phyloP scores from a whole-genome alignment of 2,797 vertebrate genomes.

The Rhynchotus rufescens region DNA sequence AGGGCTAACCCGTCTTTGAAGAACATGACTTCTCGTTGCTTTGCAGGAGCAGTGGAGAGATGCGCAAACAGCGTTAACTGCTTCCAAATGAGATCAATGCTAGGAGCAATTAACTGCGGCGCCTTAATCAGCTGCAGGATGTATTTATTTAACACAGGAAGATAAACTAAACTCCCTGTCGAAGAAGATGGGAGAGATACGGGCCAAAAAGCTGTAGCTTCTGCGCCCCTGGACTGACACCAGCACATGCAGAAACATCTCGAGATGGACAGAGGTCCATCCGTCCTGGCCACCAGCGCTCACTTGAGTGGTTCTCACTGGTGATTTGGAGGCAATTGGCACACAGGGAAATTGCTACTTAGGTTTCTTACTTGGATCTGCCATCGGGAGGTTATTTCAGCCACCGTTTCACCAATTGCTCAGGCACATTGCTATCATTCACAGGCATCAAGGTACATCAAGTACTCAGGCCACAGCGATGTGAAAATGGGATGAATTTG shows the following conservation, averaged over 20 bases:
- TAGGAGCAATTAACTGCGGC: not conserved
- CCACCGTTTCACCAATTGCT: not conserved
- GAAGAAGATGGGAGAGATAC: fast-evolving
- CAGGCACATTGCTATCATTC: not conserved
- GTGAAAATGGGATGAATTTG: no score
- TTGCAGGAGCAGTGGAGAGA: not conserved
- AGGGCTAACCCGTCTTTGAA: not conserved
- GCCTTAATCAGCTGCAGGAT: not conserved
- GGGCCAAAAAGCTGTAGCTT: not conserved
- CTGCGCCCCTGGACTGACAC: not conserved
- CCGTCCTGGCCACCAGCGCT: not conserved
- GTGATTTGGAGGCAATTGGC: fast-evolving
- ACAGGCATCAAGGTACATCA: not conserved
- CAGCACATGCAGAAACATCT: not conserved
- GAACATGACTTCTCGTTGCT: not conserved
- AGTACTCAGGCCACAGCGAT: no score
- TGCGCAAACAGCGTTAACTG: not conserved
- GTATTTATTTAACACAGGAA: not conserved
- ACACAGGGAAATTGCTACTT: not conserved
- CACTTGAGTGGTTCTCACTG: fast-evolving
- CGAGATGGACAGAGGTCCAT: not conserved
- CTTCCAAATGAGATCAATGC: not conserved
- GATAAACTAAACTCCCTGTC: not conserved
- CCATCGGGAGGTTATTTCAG: not conserved
- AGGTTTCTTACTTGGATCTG: fast-evolving